Evolutionary conservation across 2,797 vertebrate genomes (phyloP).

Genomic region (Aselliscus stoliczkanus): DNA sequence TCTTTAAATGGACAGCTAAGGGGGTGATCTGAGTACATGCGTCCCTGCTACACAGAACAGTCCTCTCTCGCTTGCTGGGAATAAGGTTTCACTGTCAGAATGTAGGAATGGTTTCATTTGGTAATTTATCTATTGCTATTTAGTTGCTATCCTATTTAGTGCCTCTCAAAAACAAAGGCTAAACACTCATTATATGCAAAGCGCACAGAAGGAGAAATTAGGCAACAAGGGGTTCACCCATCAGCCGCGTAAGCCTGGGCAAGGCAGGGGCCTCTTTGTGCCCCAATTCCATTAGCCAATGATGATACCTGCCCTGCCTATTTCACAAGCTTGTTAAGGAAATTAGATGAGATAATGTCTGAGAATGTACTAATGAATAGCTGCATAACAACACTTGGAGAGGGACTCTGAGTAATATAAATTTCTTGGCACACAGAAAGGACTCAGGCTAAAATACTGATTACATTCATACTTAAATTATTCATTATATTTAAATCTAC

Average conservation of each 20-base stretch:
- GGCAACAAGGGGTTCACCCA: background rate
- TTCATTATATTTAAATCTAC: constrained; percentile 46
- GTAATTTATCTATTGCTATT: background rate
- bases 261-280: background rate
- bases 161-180: background rate
- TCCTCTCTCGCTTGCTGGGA: background rate
- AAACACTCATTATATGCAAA: background rate
- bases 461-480: background rate
- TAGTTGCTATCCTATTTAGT: background rate
- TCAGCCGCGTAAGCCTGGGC: background rate
- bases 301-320: background rate
- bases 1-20: background rate
- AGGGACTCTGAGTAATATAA: background rate
- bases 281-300: background rate
- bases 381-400: background rate
- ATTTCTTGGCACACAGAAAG: background rate
- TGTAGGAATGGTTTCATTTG: background rate
- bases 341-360: background rate
- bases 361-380: background rate
- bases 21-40: fast-evolving
- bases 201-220: background rate
- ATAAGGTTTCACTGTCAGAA: background rate
- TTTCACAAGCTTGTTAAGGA: background rate
- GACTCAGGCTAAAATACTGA: background rate
- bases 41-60: background rate